Evolutionary conservation across 2,797 vertebrate species (phyloP), one percentile per base, ranked within the genome.

Genomic region (Sorex maritimensis): DNA sequence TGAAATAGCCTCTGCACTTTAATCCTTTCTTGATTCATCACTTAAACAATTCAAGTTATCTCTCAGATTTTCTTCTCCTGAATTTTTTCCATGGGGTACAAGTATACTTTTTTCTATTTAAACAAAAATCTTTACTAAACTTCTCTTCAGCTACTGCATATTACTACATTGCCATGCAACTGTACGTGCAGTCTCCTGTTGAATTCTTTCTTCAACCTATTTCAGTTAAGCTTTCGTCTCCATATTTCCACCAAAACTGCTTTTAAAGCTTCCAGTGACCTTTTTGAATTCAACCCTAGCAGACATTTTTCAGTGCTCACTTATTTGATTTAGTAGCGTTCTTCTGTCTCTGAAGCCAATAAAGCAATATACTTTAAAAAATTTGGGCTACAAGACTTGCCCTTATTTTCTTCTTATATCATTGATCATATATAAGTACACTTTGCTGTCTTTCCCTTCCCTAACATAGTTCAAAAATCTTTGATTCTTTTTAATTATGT

Each of bases 281-380:
- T 94, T 38, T 1, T 1, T 86, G 49, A 92, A 87, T 84, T 95
- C 69, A 90, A 75, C 55, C 74, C 74, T 61, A 80, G 0, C 49
- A 28, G 24, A 68, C 82, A 52, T 4, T 67, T 85, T 46, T 93
- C 63, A 38, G 10, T 65, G 72, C 77, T 88, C 15, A 52, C 38
- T 21, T 83, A 49, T 52, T 82, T 86, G 73, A 38, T 68, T 69
- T 38, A 52, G 81, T 77, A 86, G 41, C n/a, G 81, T 30, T 7
- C 13, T 88, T 81, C 84, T 68, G 34, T 55, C 52, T 55, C 52
- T 44, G 41, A 55, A 55, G 52, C 52, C 52, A 44, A 55, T 55
- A 55, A 55, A 55, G 52, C 52, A 55, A 55, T 55, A 15, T 17
- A 15, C 52, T 55, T 55, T 55, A 3, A 14, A 55, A 55, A 55